Evolutionary conservation across 2,113 vertebrate genomes (phyloP).

Genomic region (Nycticebus coucang): DNA sequence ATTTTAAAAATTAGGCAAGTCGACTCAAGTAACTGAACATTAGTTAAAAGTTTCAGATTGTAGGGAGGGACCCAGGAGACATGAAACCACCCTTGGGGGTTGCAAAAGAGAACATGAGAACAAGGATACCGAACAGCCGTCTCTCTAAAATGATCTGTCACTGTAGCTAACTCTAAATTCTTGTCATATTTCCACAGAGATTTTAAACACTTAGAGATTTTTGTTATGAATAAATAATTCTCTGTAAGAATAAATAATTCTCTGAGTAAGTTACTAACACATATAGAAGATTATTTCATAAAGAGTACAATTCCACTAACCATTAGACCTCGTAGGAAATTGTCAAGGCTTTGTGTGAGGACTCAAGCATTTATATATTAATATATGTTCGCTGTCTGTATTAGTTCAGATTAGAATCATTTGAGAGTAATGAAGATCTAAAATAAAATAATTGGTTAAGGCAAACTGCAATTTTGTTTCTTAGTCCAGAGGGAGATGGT

Average conservation of each 20-base stretch:
- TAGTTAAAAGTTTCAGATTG: constrained; percentile 74
- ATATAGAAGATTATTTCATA: background rate
- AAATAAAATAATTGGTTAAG: background rate
- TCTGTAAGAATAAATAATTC: too few species aligned
- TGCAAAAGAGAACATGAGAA: background rate
- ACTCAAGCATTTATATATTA: background rate
- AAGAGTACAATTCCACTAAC: background rate
- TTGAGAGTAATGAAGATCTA: background rate
- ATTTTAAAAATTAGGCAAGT: constrained; percentile 69
- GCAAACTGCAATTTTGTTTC: background rate
- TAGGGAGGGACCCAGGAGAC: constrained; percentile 48
- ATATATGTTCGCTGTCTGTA: background rate
- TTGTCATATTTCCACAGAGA: background rate
- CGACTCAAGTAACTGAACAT: constrained; percentile 62
- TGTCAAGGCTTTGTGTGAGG: background rate
- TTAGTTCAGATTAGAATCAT: background rate
- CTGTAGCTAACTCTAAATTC: background rate
- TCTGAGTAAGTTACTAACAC: background rate
- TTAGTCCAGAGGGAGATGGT: background rate
- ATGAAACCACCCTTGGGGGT: background rate
- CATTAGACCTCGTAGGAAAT: background rate
- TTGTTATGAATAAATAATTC: background rate
- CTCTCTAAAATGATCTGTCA: background rate
- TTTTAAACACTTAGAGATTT: background rate
- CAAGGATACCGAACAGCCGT: background rate